phyloP scores from a whole-genome alignment of 2,888 invertebrate species.

The Eristalis intricaria region DNA sequence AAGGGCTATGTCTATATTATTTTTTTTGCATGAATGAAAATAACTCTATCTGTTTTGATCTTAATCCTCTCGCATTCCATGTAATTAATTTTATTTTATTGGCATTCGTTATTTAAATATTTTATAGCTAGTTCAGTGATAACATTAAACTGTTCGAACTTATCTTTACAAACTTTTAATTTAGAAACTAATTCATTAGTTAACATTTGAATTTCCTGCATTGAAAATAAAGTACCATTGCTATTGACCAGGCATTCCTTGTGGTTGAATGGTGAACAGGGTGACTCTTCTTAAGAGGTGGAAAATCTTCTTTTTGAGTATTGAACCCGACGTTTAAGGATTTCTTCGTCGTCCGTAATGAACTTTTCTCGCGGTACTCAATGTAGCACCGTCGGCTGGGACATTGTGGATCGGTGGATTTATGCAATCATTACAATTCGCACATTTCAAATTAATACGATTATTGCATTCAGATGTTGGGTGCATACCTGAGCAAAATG shows the following conservation, averaged over 20 bases:
- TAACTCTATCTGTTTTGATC: conserved; percentile 4
- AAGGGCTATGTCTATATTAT: conserved; percentile 50
- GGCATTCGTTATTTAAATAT: conserved; percentile 18
- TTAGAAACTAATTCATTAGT: conserved; percentile 37
- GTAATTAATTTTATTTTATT: conserved; percentile 23
- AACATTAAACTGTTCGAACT: conserved; percentile 20
- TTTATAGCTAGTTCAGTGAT: conserved; percentile 24
- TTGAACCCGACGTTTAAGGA: background rate
- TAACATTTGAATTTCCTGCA: conserved; percentile 22
- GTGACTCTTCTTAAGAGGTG: conserved; percentile 6
- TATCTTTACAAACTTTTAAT: conserved; percentile 28
- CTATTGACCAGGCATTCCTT: background rate
- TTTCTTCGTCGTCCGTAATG: conserved; percentile 1
- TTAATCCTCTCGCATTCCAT: conserved; percentile 34
- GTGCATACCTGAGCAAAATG: conserved; percentile 12
- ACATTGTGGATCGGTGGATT: conserved; percentile 25
- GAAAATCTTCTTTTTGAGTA: conserved; percentile 12
- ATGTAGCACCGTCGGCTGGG: conserved; percentile 25
- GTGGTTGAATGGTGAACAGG: background rate
- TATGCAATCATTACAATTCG: conserved; percentile 30
- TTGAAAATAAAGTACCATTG: conserved; percentile 25
- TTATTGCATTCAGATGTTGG: background rate
- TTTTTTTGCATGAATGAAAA: conserved; percentile 39
- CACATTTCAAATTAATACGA: background rate
- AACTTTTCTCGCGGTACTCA: conserved; percentile 11